Evolutionary conservation across 1,140 invertebrate species (phyloP).

Genomic region (Drosophila pectinifera): DNA sequence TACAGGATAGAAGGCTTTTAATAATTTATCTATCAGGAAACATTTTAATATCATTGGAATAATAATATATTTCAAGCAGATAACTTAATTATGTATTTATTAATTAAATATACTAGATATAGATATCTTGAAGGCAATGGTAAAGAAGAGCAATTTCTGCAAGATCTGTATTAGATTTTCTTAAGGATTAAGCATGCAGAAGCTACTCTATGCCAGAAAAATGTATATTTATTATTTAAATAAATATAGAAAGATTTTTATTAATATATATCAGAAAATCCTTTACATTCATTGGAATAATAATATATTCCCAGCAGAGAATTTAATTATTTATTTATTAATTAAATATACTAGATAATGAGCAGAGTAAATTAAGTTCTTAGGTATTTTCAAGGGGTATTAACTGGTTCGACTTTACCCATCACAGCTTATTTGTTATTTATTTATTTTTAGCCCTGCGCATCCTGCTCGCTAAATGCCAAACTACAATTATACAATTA

Average conservation of each 20-base stretch:
- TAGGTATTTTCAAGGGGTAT: slow-evolving; percentile 19
- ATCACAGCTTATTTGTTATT: not conserved
- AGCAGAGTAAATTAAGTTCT: no score
- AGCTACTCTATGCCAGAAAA: no score
- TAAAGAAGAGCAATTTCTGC: slow-evolving; percentile 1
- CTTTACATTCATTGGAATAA: no score
- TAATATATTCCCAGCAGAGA: no score
- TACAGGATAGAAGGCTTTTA: not conserved
- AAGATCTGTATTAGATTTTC: not conserved
- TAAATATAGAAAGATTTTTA: not conserved
- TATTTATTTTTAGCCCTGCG: slow-evolving; percentile 52
- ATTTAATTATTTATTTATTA: no score
- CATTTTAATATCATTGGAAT: no score
- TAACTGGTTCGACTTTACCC: not conserved
- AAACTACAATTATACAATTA: slow-evolving; percentile 66
- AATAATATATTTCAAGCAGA: no score
- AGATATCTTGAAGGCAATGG: slow-evolving; percentile 63
- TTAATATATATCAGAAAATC: not conserved
- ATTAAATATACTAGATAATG: no score
- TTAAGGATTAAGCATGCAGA: not conserved
- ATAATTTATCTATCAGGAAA: not conserved
- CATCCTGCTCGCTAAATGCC: slow-evolving; percentile 62
- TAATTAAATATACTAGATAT: no score
- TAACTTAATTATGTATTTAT: no score
- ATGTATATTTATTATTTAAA: no score